These are phyloP conservation scores for Peromyscus nudipes DNA, from an alignment of 2,797 vertebrate species.

Conservation along the genomic window DNA sequence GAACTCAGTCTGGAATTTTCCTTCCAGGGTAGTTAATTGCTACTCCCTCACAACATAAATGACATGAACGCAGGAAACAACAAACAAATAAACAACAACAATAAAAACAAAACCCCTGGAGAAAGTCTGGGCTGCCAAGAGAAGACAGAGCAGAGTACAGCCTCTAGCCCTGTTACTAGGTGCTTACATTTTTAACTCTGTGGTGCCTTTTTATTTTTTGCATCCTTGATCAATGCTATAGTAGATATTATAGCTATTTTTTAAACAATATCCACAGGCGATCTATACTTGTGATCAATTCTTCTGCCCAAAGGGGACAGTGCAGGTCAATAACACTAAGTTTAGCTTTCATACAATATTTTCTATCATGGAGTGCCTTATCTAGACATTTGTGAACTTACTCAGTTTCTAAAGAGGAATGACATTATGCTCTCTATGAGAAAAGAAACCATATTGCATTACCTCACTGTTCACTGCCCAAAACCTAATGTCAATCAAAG, in stretches of 20 bases:
- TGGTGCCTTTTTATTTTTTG: not conserved
- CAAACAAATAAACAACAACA: not conserved
- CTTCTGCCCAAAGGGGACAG: not conserved
- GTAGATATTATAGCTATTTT: constrained; percentile 36
- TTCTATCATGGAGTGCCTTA: not conserved
- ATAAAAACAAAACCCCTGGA: not conserved
- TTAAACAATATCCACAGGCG: constrained; percentile 3
- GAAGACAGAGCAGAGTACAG: too few relatives aligned
- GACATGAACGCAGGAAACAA: not conserved
- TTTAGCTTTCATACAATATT: not conserved
- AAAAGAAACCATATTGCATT: not conserved
- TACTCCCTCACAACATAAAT: not conserved
- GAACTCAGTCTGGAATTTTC: not conserved
- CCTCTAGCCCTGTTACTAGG: not conserved
- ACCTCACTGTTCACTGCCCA: not conserved
- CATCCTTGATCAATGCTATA: not conserved
- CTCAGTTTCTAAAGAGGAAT: constrained; percentile 32
- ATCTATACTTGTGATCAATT: constrained; percentile 47
- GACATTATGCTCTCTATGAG: not conserved
- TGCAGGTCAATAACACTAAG: not conserved
- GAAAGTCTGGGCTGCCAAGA: not conserved
- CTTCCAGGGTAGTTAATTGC: not conserved
- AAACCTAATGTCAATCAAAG: not conserved
- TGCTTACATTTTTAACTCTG: constrained; percentile 32
- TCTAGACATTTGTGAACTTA: not conserved